A percentile compares a stretch with the other conserved stretches of the same genome.
These are phyloP conservation scores for Hyperopisus bebe DNA, from an alignment of 2,113 vertebrate species.

Conservation along the genomic window DNA sequence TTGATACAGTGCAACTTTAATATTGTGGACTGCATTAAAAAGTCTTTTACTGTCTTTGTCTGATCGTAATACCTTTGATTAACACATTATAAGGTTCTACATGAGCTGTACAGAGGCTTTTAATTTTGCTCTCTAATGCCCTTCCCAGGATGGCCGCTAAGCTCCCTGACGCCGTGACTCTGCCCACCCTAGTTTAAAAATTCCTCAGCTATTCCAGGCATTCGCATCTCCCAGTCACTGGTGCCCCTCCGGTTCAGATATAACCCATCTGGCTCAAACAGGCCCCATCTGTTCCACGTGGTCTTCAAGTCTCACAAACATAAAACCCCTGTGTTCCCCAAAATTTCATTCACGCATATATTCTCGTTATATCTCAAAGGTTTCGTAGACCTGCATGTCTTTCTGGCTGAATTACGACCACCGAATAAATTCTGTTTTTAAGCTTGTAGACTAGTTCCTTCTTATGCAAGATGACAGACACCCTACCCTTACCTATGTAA, in stretches of 20 bases:
- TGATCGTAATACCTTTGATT: background rate
- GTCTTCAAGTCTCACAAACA: background rate
- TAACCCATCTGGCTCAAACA: background rate
- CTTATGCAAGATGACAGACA: background rate
- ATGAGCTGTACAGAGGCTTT: background rate
- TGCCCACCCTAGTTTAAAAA: background rate
- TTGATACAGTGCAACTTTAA: background rate
- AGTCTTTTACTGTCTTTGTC: background rate
- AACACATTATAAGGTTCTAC: background rate
- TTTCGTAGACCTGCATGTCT: background rate
- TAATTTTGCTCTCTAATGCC: background rate
- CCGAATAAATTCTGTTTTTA: background rate
- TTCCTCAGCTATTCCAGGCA: background rate
- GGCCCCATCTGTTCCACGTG: background rate
- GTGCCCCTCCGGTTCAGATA: background rate
- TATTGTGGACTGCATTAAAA: background rate
- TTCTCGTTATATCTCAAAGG: background rate
- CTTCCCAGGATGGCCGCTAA: background rate
- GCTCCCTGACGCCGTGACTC: background rate
- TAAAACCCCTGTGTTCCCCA: background rate
- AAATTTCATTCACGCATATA: background rate
- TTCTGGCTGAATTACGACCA: background rate
- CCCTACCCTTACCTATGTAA: background rate
- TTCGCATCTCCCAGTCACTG: background rate
- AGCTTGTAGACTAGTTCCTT: background rate